Percentiles rank a stretch among this genome's conserved stretches.
Evolutionary conservation across 2,888 invertebrate species (phyloP).

Genomic region (Calliopum simillimum): DNA sequence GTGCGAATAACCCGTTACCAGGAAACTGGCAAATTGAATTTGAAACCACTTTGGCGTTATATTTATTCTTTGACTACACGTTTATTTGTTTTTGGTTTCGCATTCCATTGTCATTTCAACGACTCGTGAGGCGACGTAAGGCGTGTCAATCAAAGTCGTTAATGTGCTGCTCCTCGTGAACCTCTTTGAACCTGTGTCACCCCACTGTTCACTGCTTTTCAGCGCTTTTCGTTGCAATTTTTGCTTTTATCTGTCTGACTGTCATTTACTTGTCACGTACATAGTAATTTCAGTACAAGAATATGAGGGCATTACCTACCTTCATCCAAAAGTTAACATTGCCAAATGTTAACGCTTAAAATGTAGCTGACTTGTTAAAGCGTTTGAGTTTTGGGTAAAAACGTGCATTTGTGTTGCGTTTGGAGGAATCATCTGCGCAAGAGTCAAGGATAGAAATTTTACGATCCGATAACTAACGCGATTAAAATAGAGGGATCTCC

Average conservation of each 20-base stretch:
- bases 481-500: too few species aligned
- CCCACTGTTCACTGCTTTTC: neutral
- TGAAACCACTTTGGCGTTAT: conserved; percentile 18
- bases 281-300: too few species aligned
- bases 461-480: too few species aligned
- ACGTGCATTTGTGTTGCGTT: too few species aligned
- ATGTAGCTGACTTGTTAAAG: too few species aligned
- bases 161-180: neutral
- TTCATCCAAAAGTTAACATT: too few species aligned
- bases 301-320: too few species aligned
- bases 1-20: too few species aligned
- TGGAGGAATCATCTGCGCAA: too few species aligned
- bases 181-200: neutral
- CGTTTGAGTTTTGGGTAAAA: too few species aligned
- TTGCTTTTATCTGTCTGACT: conserved; percentile 8
- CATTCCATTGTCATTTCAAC: neutral
- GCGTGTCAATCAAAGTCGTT: conserved; percentile 12
- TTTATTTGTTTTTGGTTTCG: neutral
- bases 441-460: too few species aligned
- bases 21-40: conserved; percentile 18
- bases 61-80: conserved; percentile 7
- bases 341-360: too few species aligned
- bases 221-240: neutral
- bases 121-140: neutral
- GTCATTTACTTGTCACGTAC: conserved; percentile 11